Base-by-base conservation (phyloP, 1,140 invertebrate species). In the Chironomus striatipennis region DNA sequence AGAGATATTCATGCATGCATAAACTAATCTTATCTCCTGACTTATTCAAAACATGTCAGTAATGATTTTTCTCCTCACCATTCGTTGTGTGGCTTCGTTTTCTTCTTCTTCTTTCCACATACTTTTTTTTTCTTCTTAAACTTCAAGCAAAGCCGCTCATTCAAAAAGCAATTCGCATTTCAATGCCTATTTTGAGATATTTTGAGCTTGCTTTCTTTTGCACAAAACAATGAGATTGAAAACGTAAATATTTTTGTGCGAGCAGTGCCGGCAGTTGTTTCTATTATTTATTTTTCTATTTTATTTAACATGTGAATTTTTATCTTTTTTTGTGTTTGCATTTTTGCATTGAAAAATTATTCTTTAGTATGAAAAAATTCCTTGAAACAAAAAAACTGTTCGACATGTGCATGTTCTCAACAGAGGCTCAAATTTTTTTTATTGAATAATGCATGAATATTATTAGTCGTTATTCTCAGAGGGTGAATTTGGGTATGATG, bases 31-130 rank as follows among this genome's bases (percentile, higher is more conserved):
- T 70, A 70, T 70, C 65, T 18, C 10, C 18, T 20, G 20, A 17
- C 18, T 20, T 70, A 70, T 70, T 70, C 65, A 70, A 57, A 70
- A 70, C 65, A 70, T 70, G 65, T 20, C 65, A 70, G 65, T 70
- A 20, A 18, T n/a, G n/a, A 57, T 57, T 34, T 57, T 57, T 57
- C 47, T 57, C 47, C n/a, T 57, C n/a, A 57, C 47, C n/a, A 57
- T 57, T 57, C 47, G 12, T 57, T 57, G n/a, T 15, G 47, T 57
- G 47, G 47, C 4, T 57, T 57, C 12, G n/a, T 10, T 57, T 57
- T 57, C 12, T 15, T 12, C 12, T 15, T 57, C 10, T 57, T 5
- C 15, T 57, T 57, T n/a, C n/a, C n/a, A n/a, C n/a, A n/a, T n/a
- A n/a, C 47, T 57, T 15, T 57, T 12, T 10, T n/a, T 57, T 57